A percentile compares a stretch with the other conserved stretches of the same genome.
These are phyloP conservation scores for Myocastor coypus DNA, from an alignment of 2,113 vertebrate species.

Conservation along the genomic window DNA sequence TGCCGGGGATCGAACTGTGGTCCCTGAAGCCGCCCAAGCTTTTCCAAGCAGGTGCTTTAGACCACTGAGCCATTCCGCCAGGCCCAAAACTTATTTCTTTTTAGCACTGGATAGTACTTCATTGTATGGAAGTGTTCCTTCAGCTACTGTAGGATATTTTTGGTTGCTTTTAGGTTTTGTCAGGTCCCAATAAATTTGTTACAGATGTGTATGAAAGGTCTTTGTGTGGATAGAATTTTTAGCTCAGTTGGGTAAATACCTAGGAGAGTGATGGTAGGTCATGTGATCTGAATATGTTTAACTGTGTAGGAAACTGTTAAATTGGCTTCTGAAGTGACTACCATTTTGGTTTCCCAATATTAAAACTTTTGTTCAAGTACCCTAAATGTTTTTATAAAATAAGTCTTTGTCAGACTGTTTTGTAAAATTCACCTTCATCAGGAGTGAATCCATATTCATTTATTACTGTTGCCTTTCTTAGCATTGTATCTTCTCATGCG, in stretches of 20 bases:
- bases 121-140: conserved; percentile 40
- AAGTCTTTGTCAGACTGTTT: conserved; percentile 33
- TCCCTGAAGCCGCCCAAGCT: no score
- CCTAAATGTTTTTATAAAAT: not conserved
- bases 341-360: conserved; percentile 3
- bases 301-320: not conserved
- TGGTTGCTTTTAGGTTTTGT: conserved; percentile 47
- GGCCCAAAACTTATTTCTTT: no score
- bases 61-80: no score
- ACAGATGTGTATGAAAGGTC: not conserved
- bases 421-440: conserved; percentile 25
- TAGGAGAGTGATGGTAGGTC: not conserved
- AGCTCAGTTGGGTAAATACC: not conserved
- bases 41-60: no score
- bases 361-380: not conserved
- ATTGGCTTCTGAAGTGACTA: conserved; percentile 38
- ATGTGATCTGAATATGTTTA: not conserved
- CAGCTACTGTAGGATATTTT: not conserved
- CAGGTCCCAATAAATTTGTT: conserved; percentile 39
- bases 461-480: conserved; percentile 44
- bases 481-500: not conserved
- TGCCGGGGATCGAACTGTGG: no score
- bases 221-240: conserved; percentile 34
- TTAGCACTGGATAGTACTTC: conserved; percentile 18
- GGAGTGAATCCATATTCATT: conserved; percentile 33